Percentiles rank a stretch among this genome's conserved stretches.
Conservation (phyloP, 2,888 invertebrate species). For the Aleiodes leptofemur region DNA sequence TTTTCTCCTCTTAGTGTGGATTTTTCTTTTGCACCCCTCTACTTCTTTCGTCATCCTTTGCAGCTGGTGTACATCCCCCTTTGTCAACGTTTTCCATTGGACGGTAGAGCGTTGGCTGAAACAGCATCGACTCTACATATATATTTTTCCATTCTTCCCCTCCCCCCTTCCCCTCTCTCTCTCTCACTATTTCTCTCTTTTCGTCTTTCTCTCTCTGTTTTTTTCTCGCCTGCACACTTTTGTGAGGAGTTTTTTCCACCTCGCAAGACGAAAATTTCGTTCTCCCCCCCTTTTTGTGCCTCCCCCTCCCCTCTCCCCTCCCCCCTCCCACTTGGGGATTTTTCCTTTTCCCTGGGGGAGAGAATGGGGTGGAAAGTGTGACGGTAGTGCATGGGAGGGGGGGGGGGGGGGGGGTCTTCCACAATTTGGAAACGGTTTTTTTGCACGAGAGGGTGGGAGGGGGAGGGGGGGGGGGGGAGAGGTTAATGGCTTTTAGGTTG, state of each 20-base stretch:
- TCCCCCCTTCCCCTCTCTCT: conserved; percentile 18
- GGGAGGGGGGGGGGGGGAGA: conserved; percentile 21
- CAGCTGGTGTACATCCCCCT: conserved; percentile 44
- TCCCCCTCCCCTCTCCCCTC: not conserved
- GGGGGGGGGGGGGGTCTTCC: conserved; percentile 21
- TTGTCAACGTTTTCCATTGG: conserved; percentile 46
- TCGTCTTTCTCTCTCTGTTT: not conserved
- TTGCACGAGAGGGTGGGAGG: conserved; percentile 11
- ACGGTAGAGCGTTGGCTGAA: conserved; percentile 3
- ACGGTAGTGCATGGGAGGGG: conserved; percentile 1
- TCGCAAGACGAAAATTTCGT: conserved; percentile 33
- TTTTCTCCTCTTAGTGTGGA: conserved; percentile 14
- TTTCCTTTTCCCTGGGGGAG: not conserved
- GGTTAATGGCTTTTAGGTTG: conserved; percentile 41
- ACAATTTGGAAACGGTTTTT: conserved; percentile 35
- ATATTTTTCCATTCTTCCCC: not conserved
- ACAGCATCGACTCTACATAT: not conserved
- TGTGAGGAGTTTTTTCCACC: not conserved
- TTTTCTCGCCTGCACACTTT: not conserved
- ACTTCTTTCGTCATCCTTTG: conserved; percentile 17
- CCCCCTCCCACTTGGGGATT: not conserved
- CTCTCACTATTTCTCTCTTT: conserved; percentile 9
- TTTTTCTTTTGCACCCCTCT: conserved; percentile 22
- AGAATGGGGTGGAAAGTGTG: not conserved
- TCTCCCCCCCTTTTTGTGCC: too few species aligned